Conservation (phyloP, 2,797 vertebrate species). For the Sebastolobus altivelis region DNA sequence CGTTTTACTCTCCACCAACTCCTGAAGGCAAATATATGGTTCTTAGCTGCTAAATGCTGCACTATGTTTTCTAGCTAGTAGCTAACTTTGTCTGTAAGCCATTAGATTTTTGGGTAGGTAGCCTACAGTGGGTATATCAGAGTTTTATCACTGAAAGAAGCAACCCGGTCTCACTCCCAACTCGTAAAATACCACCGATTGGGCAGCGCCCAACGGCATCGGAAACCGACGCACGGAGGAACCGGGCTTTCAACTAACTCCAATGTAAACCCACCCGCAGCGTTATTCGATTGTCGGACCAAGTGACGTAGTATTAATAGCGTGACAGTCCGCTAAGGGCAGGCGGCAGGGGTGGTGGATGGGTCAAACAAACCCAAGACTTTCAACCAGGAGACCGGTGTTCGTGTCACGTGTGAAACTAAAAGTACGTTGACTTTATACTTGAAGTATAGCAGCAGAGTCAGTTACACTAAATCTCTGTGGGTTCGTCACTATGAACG, state of each 20-base stretch:
- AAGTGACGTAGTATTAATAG: too few species aligned
- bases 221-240: accelerated
- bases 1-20: too few species aligned
- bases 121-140: not conserved
- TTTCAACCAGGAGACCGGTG: too few species aligned
- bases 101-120: not conserved
- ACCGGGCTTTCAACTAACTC: too few species aligned
- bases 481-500: not conserved
- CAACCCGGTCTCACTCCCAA: too few species aligned
- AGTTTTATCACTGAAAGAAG: not conserved
- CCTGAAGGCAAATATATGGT: not conserved
- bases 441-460: not conserved
- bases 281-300: too few species aligned
- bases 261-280: accelerated
- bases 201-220: too few species aligned
- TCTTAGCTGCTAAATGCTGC: not conserved
- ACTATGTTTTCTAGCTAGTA: not conserved
- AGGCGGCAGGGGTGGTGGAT: accelerated
- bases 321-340: accelerated
- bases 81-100: not conserved
- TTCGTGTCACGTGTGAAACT: too few species aligned
- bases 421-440: too few species aligned
- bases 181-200: too few species aligned
- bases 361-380: too few species aligned
- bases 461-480: not conserved